Evolutionary conservation across 2,113 vertebrate species (phyloP), one percentile per base, ranked within the genome.

Genomic region (Callipepla californica): DNA sequence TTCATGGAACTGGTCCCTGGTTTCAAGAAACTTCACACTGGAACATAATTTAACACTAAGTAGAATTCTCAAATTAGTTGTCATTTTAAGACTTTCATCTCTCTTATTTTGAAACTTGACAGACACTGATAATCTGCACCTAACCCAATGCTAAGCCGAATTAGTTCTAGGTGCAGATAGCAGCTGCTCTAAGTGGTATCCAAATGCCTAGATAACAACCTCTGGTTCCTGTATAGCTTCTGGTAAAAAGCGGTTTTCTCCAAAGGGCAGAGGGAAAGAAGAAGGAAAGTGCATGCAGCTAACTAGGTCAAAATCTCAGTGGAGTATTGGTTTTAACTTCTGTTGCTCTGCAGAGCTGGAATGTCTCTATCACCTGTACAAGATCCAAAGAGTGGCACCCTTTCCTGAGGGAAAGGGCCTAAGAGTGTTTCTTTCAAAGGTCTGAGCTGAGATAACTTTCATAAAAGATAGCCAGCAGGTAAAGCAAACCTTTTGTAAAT

Each of bases 41-140:
- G 82, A 50, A 66, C 19, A 78, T 68, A 91, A 76, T 55, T 81
- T 95, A 68, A n/a, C 65, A 36, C 17, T 48, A 96, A 91, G 23
- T n/a, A 62, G 28, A 21, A 74, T 53, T 92, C 30, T 82, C 87
- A 78, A n/a, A 47, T 76, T 57, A 74, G 4, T 87, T 92, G 57
- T 72, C 22, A 44, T 26, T 63, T 90, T 48, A 62, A 72, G 30
- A 51, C 1, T 79, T 89, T 84, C 16, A 21, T 7, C 75, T 74
- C 15, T 25, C 9, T 36, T 69, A 48, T 45, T 89, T 81, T 69
- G 67, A 55, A 92, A 30, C 25, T 22, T 45, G 23, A 79, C 65
- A 89, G 23, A 30, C 5, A 19, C 1, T 0, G 4, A n/a, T 69
- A 80, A 48, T 73, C 70, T 92, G 40, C 25, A 38, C 17, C 16